Percentiles rank a stretch among this genome's conserved stretches.
Evolutionary conservation across 2,113 vertebrate species (phyloP).

Genomic region (Kryptolebias marmoratus): DNA sequence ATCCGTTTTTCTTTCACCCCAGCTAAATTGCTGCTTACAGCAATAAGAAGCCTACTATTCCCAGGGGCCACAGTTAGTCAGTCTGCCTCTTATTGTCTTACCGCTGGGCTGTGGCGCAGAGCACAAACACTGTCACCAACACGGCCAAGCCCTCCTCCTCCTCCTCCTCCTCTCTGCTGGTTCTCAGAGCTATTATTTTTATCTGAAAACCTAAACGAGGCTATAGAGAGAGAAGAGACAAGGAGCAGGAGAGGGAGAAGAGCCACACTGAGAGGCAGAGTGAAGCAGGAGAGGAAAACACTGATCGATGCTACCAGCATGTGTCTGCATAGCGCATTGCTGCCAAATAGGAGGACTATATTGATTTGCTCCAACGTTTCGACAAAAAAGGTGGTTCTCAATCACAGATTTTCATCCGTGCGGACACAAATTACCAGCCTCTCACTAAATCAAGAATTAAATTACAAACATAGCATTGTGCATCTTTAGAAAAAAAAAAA

Average conservation of each 20-base stretch:
- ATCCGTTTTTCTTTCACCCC: conserved; percentile 53
- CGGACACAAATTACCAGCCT: conserved; percentile 42
- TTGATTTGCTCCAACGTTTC: conserved; percentile 72
- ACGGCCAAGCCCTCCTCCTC: conserved; percentile 8
- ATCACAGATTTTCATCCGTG: conserved; percentile 37
- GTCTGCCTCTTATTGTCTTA: conserved; percentile 69
- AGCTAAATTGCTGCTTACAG: conserved; percentile 71
- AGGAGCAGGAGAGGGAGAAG: conserved; percentile 32
- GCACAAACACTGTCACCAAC: conserved; percentile 64
- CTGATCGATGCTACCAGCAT: conserved; percentile 76
- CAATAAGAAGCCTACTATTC: conserved; percentile 63
- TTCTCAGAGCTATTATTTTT: conserved; percentile 74
- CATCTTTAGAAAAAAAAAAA: conserved; percentile 29
- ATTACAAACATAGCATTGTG: conserved; percentile 33
- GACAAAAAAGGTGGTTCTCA: conserved; percentile 59
- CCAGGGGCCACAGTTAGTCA: conserved; percentile 64
- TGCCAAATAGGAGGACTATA: conserved; percentile 63
- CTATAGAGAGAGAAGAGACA: conserved; percentile 51
- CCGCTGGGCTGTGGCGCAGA: conserved; percentile 58
- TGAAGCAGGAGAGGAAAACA: conserved; percentile 58
- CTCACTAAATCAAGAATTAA: conserved; percentile 29
- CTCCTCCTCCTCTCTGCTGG: conserved; percentile 42
- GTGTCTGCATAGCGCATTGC: conserved; percentile 60
- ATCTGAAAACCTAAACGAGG: conserved; percentile 69
- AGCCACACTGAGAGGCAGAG: conserved; percentile 39